Base-by-base conservation (phyloP, 1,140 invertebrate genomes). In the Hylyphantes graminicola region DNA sequence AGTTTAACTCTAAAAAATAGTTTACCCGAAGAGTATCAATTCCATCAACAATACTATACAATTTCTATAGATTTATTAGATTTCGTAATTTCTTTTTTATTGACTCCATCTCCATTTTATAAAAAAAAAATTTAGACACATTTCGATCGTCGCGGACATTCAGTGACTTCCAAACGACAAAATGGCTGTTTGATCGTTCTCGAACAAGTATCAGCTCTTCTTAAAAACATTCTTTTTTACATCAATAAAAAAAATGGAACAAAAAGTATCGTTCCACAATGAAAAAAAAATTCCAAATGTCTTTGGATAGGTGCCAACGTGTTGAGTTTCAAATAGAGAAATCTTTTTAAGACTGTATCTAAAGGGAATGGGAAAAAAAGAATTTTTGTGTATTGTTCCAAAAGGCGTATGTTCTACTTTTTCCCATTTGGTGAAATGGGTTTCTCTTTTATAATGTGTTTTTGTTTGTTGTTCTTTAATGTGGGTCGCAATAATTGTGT, bases 301-400 rank as follows among this genome's bases (percentile, higher is more conserved):
- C 50, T 19, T 73, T 73, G 70, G 70, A 53, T 11, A 19, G 8
- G n/a, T 17, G 70, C 70, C 70, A 73, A 73, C 70, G 17, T 73
- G 70, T 73, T 73, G 70, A 73, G 50, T 61, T 5, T 54, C 50
- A 55, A 73, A 73, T 73, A 50, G 70, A 73, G 70, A 53, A 54
- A 73, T 73, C 70, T 73, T 17, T 13, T 73, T 55, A 54, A 73
- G 50, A 54, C 21, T 73, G 50, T 19, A 15, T 53, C 70, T 68
- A 17, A 21, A 68, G 35, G 48, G 21, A 15, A n/a, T 9, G 55
- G n/a, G n/a, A 53, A 19, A 13, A 19, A 53, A 19, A 73, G 50
- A 13, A 21, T 21, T 13, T 12, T 8, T 54, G 55, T 35, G 65
- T 50, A 50, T 54, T 73, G 70, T 73, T 73, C 70, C 70, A 53